phyloP scores from a whole-genome alignment of 2,888 invertebrate genomes.

The Coenonympha arcania region DNA sequence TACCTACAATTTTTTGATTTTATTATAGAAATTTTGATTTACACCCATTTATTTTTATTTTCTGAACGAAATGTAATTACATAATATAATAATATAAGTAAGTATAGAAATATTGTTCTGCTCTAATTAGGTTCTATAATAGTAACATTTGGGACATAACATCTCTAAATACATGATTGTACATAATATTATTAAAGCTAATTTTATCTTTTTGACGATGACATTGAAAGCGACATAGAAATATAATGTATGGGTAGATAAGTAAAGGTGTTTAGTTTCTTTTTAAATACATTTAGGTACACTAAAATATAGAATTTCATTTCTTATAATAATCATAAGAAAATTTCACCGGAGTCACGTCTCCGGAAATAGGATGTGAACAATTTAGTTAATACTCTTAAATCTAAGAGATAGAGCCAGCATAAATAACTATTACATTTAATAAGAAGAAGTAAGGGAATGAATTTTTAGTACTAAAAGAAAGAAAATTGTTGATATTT shows the following conservation, averaged over 20 bases:
- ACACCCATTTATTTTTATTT: no score
- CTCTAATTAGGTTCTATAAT: conserved; percentile 6
- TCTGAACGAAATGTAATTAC: conserved; percentile 8
- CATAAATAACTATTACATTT: neutral
- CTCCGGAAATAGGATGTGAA: conserved; percentile 36
- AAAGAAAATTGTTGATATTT: neutral
- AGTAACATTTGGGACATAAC: conserved; percentile 18
- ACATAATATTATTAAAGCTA: conserved; percentile 36
- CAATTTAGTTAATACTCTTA: conserved; percentile 25
- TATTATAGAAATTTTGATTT: no score
- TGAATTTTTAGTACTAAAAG: neutral
- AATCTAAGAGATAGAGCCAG: neutral
- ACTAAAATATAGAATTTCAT: conserved; percentile 58
- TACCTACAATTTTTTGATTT: no score
- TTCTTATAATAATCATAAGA: conserved; percentile 72
- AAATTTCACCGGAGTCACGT: conserved; percentile 49
- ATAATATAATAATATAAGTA: conserved; percentile 9
- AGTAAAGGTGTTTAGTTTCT: conserved; percentile 39
- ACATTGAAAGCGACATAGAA: conserved; percentile 70
- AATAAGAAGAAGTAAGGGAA: neutral
- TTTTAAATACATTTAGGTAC: conserved; percentile 48
- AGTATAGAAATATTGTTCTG: conserved; percentile 12
- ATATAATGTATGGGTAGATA: no score
- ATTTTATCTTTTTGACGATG: conserved; percentile 32
- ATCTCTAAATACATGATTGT: conserved; percentile 24